Evolutionary conservation across 2,113 vertebrate genomes (phyloP).

Genomic region (Hypanus sabinus): DNA sequence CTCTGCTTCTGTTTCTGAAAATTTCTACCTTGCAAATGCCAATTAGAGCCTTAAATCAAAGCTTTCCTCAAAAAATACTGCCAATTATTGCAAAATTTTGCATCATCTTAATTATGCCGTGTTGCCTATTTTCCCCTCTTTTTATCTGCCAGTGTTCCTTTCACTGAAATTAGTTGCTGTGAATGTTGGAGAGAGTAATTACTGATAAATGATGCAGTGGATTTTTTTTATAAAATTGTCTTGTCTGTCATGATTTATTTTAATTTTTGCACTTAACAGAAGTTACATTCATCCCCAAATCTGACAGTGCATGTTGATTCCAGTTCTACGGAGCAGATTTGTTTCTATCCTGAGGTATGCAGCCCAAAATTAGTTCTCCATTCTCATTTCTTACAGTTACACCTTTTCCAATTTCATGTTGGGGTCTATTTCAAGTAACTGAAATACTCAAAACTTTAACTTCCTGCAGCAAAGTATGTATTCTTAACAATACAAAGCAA

Average conservation of each 20-base stretch:
- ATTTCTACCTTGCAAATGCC: neutral
- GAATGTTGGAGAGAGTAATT: constrained; percentile 21
- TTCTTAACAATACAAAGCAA: neutral
- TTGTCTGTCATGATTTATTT: neutral
- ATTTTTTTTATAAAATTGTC: neutral
- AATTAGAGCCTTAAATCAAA: constrained; percentile 10
- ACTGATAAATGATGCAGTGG: constrained; percentile 17
- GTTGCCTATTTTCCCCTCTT: neutral
- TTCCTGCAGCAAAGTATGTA: neutral
- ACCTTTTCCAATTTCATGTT: neutral
- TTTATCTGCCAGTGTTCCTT: neutral
- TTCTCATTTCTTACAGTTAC: neutral
- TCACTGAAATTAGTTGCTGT: constrained; percentile 24
- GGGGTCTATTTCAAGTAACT: neutral
- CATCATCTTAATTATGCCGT: neutral
- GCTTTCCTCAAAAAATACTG: neutral
- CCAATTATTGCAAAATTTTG: neutral
- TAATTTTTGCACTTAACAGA: neutral
- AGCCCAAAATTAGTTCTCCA: neutral
- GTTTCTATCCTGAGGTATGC: neutral
- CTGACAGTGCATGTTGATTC: neutral
- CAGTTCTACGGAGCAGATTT: neutral
- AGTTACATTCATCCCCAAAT: neutral
- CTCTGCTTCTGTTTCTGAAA: neutral
- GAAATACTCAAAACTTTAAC: neutral